These are phyloP conservation scores for Urocitellus parryii DNA, from an alignment of 2,113 vertebrate genomes.

Conservation along the genomic window DNA sequence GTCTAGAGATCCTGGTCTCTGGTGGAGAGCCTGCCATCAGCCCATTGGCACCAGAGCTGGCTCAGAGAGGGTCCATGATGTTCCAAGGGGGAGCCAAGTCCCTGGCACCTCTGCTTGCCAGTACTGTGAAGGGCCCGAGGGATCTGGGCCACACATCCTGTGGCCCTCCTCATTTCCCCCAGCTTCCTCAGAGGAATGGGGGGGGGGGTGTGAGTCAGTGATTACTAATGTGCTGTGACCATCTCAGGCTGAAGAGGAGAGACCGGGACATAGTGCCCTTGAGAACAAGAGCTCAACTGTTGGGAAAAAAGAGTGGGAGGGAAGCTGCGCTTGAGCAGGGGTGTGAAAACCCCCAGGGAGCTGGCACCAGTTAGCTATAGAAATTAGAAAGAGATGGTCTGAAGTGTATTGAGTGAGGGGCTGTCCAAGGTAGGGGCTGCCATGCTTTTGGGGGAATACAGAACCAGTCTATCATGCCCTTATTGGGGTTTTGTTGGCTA, in stretches of 20 bases:
- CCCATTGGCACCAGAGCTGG: slow-evolving; percentile 38
- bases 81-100: slow-evolving; percentile 1
- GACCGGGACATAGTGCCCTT: slow-evolving; percentile 52
- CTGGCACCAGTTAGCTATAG: slow-evolving; percentile 19
- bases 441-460: not conserved
- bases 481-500: slow-evolving; percentile 8
- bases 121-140: not conserved
- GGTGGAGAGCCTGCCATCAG: slow-evolving; percentile 68
- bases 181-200: slow-evolving; percentile 28
- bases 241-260: slow-evolving; percentile 60
- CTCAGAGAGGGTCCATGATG: not conserved
- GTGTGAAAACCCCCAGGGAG: slow-evolving; percentile 28
- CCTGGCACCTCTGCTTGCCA: slow-evolving; percentile 38
- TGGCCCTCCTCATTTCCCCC: slow-evolving; percentile 45
- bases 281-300: slow-evolving; percentile 81
- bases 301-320: slow-evolving; percentile 75
- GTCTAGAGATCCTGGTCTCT: slow-evolving; percentile 76
- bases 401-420: not conserved
- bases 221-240: slow-evolving; percentile 75
- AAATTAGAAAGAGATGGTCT: not conserved
- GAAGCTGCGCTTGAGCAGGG: slow-evolving; percentile 47
- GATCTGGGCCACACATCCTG: slow-evolving; percentile 68
- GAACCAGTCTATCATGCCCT: not conserved
- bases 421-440: not conserved
- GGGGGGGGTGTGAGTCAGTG: slow-evolving; percentile 72